Evolutionary conservation across 2,888 invertebrate species (phyloP), one percentile per base, ranked within the genome.

Genomic region (Lydus trimaculatus): DNA sequence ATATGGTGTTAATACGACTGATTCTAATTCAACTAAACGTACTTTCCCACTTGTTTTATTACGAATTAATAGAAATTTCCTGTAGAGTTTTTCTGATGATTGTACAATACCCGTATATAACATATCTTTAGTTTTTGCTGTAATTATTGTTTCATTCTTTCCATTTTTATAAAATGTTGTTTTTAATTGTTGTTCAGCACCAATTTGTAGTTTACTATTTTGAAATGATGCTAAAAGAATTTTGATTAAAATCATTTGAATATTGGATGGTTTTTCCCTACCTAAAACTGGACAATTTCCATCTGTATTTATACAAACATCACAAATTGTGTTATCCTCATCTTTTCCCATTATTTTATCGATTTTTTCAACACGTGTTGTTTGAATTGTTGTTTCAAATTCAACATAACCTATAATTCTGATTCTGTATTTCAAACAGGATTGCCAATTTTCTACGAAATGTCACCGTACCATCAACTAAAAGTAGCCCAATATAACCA

Each of bases 11-110:
- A 80, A 69, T 33, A 71, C 66, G 33, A 72, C 78, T 25, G 66
- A 69, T 63, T 81, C 79, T 20, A 78, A 66, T 28, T 68, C 68
- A 56, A 78, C 67, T 17, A 78, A 63, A 31, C 74, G 72, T 71
- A 83, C 82, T 73, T 81, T 79, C 66, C 79, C 79, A 5, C 76
- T 79, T 20, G 75, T 77, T 68, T 78, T 80, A 59, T 81, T 79
- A 20, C 76, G 76, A n/a, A 80, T 71, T 7, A 79, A 67, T 13
- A 83, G 69, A 39, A 82, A 82, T 64, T 77, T 81, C 61, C 81
- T 78, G 64, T 76, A 79, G 13, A 77, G 63, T 15, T 76, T 75
- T 31, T 80, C 77, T 25, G 80, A 72, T 23, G 69, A 63, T 31
- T 72, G 69, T 28, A 79, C 64, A 63, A 64, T 61, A 7, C 80